Conservation (phyloP, 2,888 invertebrate genomes). For the Julus scanicus region DNA sequence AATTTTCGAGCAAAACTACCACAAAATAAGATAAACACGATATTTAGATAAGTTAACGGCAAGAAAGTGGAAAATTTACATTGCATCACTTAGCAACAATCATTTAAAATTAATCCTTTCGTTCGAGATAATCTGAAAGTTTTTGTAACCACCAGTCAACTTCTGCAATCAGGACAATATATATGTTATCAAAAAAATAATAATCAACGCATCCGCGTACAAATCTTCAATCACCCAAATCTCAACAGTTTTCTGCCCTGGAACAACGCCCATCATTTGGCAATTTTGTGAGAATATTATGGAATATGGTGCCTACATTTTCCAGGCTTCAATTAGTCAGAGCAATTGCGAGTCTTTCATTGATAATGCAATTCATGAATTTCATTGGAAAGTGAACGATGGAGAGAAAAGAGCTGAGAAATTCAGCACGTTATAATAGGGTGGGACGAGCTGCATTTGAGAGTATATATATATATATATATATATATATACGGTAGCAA, state of each 20-base stretch:
- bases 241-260: no score
- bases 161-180: neutral
- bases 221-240: no score
- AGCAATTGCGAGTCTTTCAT: neutral
- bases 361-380: neutral
- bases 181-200: neutral
- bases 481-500: neutral
- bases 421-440: neutral
- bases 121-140: neutral
- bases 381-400: neutral
- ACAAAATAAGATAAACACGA: no score
- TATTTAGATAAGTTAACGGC: no score
- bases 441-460: neutral
- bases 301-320: neutral
- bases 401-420: neutral
- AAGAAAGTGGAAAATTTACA: no score
- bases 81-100: no score
- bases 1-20: no score
- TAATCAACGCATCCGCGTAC: no score
- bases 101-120: neutral
- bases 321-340: neutral
- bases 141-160: neutral
- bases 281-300: neutral
- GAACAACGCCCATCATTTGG: neutral
- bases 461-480: no score